phyloP scores from a whole-genome alignment of 2,113 vertebrate genomes.

The Geococcyx californianus region DNA sequence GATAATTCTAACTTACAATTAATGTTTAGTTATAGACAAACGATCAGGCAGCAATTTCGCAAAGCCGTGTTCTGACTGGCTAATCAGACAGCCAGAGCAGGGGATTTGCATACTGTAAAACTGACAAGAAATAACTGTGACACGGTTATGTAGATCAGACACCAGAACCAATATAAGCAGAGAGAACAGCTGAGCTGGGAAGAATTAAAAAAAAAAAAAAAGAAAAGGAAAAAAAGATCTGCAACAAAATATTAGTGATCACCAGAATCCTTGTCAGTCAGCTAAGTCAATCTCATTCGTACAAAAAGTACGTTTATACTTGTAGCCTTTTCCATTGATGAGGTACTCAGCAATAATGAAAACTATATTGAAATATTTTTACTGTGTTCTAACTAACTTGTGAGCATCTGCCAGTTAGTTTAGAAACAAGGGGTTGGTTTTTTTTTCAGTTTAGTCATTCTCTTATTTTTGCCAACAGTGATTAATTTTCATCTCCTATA shows the following conservation, averaged over 20 bases:
- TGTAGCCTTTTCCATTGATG: background rate
- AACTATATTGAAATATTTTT: background rate
- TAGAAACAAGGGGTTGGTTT: background rate
- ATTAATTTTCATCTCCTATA: background rate
- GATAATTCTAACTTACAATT: constrained; percentile 7
- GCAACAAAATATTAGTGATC: background rate
- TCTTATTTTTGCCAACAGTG: background rate
- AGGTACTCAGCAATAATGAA: background rate
- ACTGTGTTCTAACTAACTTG: background rate
- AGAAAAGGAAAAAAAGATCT: background rate
- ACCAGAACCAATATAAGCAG: background rate
- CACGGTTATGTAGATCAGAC: constrained; percentile 33
- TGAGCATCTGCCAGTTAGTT: background rate
- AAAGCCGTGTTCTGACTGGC: background rate
- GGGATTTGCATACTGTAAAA: constrained; percentile 34
- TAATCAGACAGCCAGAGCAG: constrained; percentile 30
- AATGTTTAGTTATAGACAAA: constrained; percentile 14
- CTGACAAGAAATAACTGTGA: background rate
- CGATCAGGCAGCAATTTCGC: background rate
- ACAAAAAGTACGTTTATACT: background rate
- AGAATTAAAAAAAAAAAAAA: background rate
- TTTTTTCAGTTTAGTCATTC: background rate
- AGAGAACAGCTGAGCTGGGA: background rate
- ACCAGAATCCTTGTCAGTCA: constrained; percentile 9
- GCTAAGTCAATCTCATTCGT: background rate